These are phyloP conservation scores for Drosophila ironensis DNA, from an alignment of 1,140 invertebrate genomes.

Conservation along the genomic window DNA sequence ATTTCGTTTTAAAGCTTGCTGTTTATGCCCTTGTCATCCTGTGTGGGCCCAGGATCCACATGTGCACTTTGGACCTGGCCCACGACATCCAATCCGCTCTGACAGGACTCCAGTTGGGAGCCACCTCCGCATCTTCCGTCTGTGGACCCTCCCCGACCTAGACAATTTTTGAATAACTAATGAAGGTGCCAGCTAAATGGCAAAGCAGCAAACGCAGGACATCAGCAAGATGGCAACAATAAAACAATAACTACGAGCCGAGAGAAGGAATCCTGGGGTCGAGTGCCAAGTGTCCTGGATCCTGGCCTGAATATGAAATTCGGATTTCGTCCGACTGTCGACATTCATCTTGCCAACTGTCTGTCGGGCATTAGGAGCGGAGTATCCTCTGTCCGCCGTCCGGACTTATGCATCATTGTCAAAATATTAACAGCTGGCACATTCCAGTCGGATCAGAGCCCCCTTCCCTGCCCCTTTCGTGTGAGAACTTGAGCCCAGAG, in stretches of 20 bases:
- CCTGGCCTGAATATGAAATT: constrained; percentile 77
- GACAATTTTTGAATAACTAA: constrained; percentile 78
- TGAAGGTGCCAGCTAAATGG: constrained; percentile 70
- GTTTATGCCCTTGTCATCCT: neutral
- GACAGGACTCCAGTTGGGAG: constrained; percentile 67
- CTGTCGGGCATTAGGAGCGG: constrained; percentile 63
- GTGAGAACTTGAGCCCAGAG: constrained; percentile 61
- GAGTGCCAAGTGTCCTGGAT: constrained; percentile 19
- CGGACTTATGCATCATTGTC: constrained; percentile 75
- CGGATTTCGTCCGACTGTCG: constrained; percentile 70
- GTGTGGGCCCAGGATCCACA: constrained; percentile 30
- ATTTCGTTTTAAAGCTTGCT: constrained; percentile 21
- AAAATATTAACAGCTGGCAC: constrained; percentile 79
- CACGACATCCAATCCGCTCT: constrained; percentile 51
- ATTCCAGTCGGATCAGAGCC: constrained; percentile 36
- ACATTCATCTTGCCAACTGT: constrained; percentile 76
- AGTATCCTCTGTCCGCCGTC: constrained; percentile 37
- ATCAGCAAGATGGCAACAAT: constrained; percentile 35
- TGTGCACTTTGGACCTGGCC: constrained; percentile 31
- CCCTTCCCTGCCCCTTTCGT: constrained; percentile 8
- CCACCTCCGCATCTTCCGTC: neutral
- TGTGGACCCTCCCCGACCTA: constrained; percentile 30
- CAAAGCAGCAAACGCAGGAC: constrained; percentile 31
- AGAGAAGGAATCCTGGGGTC: constrained; percentile 30
- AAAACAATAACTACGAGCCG: constrained; percentile 59